phyloP scores from a whole-genome alignment of 2,113 vertebrate genomes.

The Maccullochella peelii region DNA sequence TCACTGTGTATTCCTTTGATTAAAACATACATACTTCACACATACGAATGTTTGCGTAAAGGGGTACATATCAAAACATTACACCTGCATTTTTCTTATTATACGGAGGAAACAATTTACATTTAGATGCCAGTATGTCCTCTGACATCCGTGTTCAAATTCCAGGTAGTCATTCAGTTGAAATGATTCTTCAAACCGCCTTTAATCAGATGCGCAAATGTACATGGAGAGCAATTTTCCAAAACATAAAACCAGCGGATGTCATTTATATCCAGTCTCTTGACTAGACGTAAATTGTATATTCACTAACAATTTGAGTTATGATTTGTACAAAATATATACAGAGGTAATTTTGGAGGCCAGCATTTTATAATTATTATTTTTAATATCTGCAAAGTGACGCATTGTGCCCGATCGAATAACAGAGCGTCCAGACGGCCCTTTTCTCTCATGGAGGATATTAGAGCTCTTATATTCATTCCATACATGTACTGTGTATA shows the following conservation, averaged over 20 bases:
- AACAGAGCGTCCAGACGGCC: neutral
- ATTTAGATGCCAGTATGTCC: neutral
- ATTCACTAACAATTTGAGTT: neutral
- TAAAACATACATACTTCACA: neutral
- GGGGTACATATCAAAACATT: neutral
- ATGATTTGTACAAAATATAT: neutral
- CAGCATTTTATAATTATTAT: neutral
- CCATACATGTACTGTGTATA: neutral
- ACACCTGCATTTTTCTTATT: neutral
- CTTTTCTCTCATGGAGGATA: neutral
- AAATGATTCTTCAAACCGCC: neutral
- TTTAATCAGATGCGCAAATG: constrained; percentile 39
- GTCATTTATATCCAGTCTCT: neutral
- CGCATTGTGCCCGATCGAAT: neutral
- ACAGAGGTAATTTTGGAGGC: neutral
- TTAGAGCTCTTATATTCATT: neutral
- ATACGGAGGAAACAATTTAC: neutral
- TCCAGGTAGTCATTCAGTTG: neutral
- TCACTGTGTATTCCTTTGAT: constrained; percentile 11
- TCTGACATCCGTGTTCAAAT: neutral
- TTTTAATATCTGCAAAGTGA: constrained; percentile 5
- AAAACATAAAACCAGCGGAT: constrained; percentile 14
- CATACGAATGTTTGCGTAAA: constrained; percentile 37
- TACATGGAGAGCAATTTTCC: neutral
- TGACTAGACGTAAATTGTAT: neutral